Evolutionary conservation across 1,140 invertebrate genomes (phyloP).

Genomic region (Apis cerana): DNA sequence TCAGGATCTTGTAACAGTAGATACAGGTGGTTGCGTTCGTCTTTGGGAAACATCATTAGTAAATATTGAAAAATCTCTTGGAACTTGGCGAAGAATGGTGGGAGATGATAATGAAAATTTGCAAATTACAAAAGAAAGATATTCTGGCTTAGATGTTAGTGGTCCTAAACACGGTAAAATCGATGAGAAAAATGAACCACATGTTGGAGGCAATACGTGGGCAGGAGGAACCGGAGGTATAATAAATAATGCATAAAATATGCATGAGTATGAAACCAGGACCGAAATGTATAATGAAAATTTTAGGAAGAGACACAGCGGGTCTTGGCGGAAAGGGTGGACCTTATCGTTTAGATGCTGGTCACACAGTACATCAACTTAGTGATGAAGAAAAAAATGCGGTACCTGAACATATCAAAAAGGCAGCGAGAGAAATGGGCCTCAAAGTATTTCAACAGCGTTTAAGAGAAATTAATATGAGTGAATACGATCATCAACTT

Average conservation of each 20-base stretch:
- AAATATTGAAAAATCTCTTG: constrained; percentile 79
- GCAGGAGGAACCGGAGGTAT: constrained; percentile 94
- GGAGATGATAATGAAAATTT: constrained; percentile 83
- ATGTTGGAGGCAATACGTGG: constrained; percentile 98
- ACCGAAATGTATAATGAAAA: background rate
- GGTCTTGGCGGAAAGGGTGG: constrained; percentile 96
- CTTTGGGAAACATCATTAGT: constrained; percentile 83
- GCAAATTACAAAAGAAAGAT: constrained; percentile 88
- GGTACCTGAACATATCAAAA: constrained; percentile 93
- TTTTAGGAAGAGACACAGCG: constrained; percentile 89
- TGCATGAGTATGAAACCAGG: background rate
- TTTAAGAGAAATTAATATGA: constrained; percentile 96
- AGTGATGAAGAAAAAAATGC: constrained; percentile 94
- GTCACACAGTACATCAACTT: constrained; percentile 93
- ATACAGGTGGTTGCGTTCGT: constrained; percentile 83
- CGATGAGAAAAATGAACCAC: constrained; percentile 93
- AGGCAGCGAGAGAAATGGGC: constrained; percentile 96
- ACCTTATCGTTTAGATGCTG: constrained; percentile 94
- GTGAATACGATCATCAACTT: constrained; percentile 93
- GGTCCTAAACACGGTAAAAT: constrained; percentile 96
- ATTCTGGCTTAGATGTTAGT: constrained; percentile 87
- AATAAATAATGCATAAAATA: constrained; percentile 2
- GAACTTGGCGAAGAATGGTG: constrained; percentile 74
- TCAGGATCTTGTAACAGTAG: constrained; percentile 83
- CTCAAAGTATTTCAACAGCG: constrained; percentile 93